A percentile compares a stretch with the other conserved stretches of the same genome.
Conservation (phyloP, 2,113 vertebrate genomes). For the Lagenorhynchus albirostris region DNA sequence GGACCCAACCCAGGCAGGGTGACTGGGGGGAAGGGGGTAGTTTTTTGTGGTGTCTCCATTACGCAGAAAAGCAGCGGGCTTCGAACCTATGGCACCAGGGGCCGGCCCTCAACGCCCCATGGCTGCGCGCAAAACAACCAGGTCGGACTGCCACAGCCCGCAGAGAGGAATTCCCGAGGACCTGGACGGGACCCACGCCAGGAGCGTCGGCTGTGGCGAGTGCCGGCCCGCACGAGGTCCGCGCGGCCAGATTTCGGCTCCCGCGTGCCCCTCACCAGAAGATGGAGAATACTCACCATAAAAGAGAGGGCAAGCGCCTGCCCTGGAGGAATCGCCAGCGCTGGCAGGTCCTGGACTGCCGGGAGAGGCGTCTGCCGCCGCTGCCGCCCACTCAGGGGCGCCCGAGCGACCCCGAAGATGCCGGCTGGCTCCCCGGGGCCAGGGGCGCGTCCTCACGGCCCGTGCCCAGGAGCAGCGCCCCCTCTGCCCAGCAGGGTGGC, state of each 20-base stretch:
- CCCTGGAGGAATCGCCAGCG: constrained; percentile 42
- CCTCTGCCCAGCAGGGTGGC: constrained; percentile 40
- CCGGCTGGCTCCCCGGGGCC: neutral
- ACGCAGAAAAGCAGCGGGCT: constrained; percentile 11
- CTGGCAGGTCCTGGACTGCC: constrained; percentile 23
- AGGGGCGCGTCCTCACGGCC: constrained; percentile 27
- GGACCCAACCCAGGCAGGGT: neutral
- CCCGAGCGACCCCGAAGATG: constrained; percentile 32
- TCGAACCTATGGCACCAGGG: neutral
- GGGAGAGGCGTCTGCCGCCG: neutral
- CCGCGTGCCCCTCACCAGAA: neutral
- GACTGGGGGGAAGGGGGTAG: neutral
- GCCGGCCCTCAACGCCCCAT: neutral
- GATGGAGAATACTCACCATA: constrained; percentile 67
- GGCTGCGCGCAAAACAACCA: neutral
- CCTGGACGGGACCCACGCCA: neutral
- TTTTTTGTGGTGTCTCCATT: neutral
- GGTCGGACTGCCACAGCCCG: neutral
- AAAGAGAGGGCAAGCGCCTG: constrained; percentile 56
- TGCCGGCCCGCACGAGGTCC: neutral
- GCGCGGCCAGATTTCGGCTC: neutral
- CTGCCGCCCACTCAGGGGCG: constrained; percentile 61
- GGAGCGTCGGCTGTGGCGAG: neutral
- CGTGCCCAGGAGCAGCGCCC: constrained; percentile 53
- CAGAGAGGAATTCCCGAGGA: neutral